These are phyloP conservation scores for Diorhabda elongata DNA, from an alignment of 1,140 invertebrate species.

Conservation along the genomic window DNA sequence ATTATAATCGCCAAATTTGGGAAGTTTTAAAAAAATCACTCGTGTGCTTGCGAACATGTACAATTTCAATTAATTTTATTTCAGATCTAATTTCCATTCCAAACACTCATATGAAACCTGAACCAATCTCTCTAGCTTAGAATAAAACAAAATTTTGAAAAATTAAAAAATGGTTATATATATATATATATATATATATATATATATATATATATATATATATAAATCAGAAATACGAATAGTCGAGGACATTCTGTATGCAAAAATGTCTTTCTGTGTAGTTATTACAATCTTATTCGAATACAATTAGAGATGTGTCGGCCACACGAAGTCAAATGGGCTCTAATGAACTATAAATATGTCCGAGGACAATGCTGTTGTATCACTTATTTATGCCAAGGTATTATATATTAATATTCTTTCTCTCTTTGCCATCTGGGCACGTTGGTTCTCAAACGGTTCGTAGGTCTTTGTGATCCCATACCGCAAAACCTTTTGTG, in stretches of 20 bases:
- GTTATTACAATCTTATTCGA: constrained; percentile 46
- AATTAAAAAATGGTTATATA: no score
- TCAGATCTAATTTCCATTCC: no score
- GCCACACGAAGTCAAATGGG: constrained; percentile 41
- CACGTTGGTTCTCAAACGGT: constrained; percentile 22
- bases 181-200: no score
- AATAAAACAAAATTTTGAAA: no score
- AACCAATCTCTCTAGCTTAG: no score
- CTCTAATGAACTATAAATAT: constrained; percentile 46
- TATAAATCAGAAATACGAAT: no score
- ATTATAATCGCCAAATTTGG: no score
- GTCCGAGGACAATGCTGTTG: constrained; percentile 39
- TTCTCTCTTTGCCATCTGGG: constrained; percentile 9
- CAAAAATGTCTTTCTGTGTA: constrained; percentile 37
- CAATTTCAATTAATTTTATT: no score
- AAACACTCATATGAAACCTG: no score
- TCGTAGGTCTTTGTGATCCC: neutral
- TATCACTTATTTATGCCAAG: constrained; percentile 43
- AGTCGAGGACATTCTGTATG: neutral
- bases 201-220: no score
- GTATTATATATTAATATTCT: constrained; percentile 44
- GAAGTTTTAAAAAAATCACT: no score
- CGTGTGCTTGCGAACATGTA: no score
- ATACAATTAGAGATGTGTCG: constrained; percentile 45
- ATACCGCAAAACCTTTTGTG: neutral